A percentile compares a stretch with the other conserved stretches of the same genome.
Evolutionary conservation across 2,797 vertebrate genomes (phyloP).

Genomic region (Acrossocheilus wenchowensis): DNA sequence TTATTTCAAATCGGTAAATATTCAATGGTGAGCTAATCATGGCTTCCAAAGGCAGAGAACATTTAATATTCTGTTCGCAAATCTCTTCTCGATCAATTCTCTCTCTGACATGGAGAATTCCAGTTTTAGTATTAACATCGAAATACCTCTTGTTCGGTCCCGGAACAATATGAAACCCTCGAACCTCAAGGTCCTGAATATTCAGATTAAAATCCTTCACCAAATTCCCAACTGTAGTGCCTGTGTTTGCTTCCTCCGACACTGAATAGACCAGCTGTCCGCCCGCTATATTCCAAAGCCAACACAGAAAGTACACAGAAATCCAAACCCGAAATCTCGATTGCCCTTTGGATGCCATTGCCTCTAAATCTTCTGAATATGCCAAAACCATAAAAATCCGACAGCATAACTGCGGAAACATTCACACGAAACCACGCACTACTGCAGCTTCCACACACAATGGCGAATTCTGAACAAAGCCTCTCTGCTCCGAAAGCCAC

Average conservation of each 20-base stretch:
- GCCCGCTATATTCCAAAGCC: conserved; percentile 60
- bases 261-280: conserved; percentile 77
- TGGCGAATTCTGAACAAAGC: conserved; percentile 57
- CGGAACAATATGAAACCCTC: conserved; percentile 72
- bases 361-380: background rate
- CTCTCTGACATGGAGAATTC: conserved; percentile 59
- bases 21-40: conserved; percentile 52
- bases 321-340: conserved; percentile 23
- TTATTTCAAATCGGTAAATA: conserved; percentile 57
- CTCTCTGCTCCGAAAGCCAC: background rate
- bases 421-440: background rate
- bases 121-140: conserved; percentile 60
- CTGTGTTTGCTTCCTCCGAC: conserved; percentile 76
- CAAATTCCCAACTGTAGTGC: conserved; percentile 77
- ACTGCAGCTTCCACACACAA: conserved; percentile 28
- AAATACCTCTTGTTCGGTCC: conserved; percentile 64
- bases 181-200: conserved; percentile 68
- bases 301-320: background rate
- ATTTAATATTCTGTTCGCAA: conserved; percentile 54
- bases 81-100: conserved; percentile 64
- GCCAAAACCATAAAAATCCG: conserved; percentile 1
- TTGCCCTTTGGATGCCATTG: conserved; percentile 32
- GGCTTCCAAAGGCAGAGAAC: conserved; percentile 61
- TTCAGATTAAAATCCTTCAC: conserved; percentile 78
- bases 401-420: background rate